Conservation (phyloP, 30 jellyfish, hydroid and myxozoan genomes). For the Hydractinia echinata region DNA sequence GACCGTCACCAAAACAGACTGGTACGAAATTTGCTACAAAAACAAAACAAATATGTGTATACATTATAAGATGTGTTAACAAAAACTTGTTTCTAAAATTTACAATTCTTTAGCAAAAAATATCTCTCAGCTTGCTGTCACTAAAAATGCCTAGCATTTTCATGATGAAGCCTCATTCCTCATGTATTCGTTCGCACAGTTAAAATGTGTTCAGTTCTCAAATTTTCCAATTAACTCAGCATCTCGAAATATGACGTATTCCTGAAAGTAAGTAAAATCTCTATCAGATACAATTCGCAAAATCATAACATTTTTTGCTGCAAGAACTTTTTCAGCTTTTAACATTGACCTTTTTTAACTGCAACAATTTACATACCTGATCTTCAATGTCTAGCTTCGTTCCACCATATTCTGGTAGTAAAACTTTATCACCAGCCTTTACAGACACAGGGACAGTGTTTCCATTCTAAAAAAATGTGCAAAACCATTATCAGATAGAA, state of each 20-base stretch:
- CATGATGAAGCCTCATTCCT: background rate
- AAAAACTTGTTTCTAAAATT: background rate
- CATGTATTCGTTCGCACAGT: background rate
- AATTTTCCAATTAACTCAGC: conserved; percentile 90
- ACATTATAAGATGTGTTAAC: background rate
- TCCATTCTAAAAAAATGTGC: conserved; percentile 67
- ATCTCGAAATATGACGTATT: conserved; percentile 86
- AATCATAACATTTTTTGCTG: background rate
- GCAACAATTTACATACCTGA: conserved; percentile 33
- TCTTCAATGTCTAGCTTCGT: conserved; percentile 89
- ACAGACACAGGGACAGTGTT: conserved; percentile 68
- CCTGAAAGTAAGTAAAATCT: conserved; percentile 51
- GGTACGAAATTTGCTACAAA: background rate
- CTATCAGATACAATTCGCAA: too few species aligned
- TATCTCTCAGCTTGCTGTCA: background rate
- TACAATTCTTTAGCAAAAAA: conserved; percentile 14
- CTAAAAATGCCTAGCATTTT: background rate
- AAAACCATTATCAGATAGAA: background rate
- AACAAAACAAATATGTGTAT: background rate
- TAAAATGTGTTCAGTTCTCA: conserved; percentile 36
- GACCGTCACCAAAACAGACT: too few species aligned
- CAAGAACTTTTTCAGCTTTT: background rate
- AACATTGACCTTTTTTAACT: background rate
- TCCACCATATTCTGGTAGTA: conserved; percentile 98
- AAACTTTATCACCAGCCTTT: conserved; percentile 86